These are phyloP conservation scores for Pseudotriccus pelzelni DNA, from an alignment of 2,797 vertebrate genomes.

Conservation along the genomic window DNA sequence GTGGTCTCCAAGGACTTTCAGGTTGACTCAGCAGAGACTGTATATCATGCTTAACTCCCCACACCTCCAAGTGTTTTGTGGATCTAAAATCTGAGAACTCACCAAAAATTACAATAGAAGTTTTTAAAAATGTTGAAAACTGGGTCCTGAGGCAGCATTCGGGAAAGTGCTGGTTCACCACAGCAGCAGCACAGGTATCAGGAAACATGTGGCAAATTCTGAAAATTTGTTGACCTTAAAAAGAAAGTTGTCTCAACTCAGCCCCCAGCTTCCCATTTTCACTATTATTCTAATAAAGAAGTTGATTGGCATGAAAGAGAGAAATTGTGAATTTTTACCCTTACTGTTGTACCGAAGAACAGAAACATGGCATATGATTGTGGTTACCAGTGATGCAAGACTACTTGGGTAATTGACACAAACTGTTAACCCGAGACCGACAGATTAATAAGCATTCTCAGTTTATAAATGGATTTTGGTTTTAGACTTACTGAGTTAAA, in stretches of 20 bases:
- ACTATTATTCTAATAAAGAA: background rate
- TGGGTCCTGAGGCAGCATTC: background rate
- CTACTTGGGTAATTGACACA: background rate
- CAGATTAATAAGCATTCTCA: background rate
- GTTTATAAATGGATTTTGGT: constrained; percentile 6
- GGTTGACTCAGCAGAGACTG: background rate
- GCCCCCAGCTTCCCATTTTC: background rate
- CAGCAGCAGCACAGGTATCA: background rate
- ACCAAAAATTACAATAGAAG: background rate
- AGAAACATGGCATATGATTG: background rate
- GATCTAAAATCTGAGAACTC: background rate
- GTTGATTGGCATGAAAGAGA: background rate
- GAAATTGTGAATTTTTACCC: background rate
- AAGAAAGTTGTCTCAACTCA: background rate
- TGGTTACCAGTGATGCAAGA: background rate
- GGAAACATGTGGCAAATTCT: background rate
- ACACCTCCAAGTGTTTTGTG: background rate
- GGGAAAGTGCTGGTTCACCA: background rate
- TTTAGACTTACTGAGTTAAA: constrained; percentile 24
- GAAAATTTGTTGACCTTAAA: background rate
- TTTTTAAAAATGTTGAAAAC: background rate
- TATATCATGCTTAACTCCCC: background rate
- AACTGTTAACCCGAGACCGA: background rate
- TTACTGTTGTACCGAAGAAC: background rate
- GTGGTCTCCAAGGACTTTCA: background rate